Conservation (phyloP, 2,113 vertebrate genomes). For the Notechis scutatus region DNA sequence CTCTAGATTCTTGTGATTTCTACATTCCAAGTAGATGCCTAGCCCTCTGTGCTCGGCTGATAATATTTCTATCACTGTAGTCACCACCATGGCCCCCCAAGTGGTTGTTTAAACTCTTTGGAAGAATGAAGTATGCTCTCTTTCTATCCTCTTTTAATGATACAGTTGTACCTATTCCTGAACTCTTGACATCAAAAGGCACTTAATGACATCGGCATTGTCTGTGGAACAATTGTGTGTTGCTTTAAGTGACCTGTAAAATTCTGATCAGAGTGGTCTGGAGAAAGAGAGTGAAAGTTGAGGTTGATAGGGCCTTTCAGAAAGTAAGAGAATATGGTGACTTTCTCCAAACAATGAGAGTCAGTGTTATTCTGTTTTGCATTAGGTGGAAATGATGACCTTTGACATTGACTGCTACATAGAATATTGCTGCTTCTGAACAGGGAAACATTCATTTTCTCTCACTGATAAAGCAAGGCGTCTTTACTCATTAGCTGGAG, state of each 20-base stretch:
- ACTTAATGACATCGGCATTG: conserved; percentile 53
- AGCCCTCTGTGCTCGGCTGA: neutral
- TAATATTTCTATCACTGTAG: neutral
- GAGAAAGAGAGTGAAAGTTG: conserved; percentile 45
- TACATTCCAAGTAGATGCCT: neutral
- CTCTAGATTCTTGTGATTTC: neutral
- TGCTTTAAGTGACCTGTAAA: conserved; percentile 60
- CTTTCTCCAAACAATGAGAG: neutral
- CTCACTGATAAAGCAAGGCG: neutral
- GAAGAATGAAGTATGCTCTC: conserved; percentile 34
- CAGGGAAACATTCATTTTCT: neutral
- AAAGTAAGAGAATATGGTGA: conserved; percentile 9
- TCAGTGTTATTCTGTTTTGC: conserved; percentile 8
- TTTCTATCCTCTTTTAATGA: conserved; percentile 46
- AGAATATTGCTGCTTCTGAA: neutral
- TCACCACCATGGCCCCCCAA: conserved; percentile 3
- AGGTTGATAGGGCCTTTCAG: conserved; percentile 47
- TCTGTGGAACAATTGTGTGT: conserved; percentile 34
- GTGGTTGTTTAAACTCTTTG: conserved; percentile 25
- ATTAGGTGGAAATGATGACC: conserved; percentile 20
- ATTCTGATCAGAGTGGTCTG: conserved; percentile 51
- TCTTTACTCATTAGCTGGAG: neutral
- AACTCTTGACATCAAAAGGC: conserved; percentile 43
- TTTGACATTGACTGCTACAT: conserved; percentile 18
- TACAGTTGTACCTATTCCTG: conserved; percentile 37